Evolutionary conservation across 2,888 invertebrate species (phyloP), one percentile per base, ranked within the genome.

Genomic region (Coecobrya sp.): DNA sequence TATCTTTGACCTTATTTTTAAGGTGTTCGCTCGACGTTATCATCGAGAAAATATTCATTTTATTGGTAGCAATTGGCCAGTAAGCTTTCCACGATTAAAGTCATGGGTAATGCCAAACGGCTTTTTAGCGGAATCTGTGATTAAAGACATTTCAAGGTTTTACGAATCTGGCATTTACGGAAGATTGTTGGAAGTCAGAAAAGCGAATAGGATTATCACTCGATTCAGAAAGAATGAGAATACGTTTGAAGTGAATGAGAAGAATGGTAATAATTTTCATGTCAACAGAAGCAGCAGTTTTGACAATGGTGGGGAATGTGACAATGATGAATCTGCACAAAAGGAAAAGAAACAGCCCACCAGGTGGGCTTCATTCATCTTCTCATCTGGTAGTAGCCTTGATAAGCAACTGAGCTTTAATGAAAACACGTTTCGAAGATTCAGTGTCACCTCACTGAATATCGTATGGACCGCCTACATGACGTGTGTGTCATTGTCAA

Each of bases 331-430:
- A 86, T 86, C 73, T 73, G 42, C 42, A 11, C 42, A 62, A 87
- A 87, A 2, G n/a, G 16, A 73, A 0, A 16, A 22, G 25, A 16
- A 76, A 8, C 68, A 65, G 36, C 84, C 73, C 27, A 70, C 73
- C 27, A 70, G 92, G 87, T 92, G 87, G 87, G 87, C 87, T 73
- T 92, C 92, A 82, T 91, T 86, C 59, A 86, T 91, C 81, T 91
- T 86, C 91, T 36, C 22, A 52, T 55, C 79, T 25, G 52, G 16
- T 73, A 36, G 16, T 73, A 16, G 45, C 16, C 30, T 49, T 3
- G 30, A 79, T 42, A 55, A 86, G 30, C 27, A 73, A 73, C 13
- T 55, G n/a, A 27, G 52, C 19, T 25, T 22, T 22, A 27, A 49
- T 25, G 62, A 62, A 68, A 30, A 82, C 45, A 73, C 62, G 52